Base-by-base conservation (phyloP, 2,797 vertebrate genomes). In the Poeciliopsis paucimaculata region DNA sequence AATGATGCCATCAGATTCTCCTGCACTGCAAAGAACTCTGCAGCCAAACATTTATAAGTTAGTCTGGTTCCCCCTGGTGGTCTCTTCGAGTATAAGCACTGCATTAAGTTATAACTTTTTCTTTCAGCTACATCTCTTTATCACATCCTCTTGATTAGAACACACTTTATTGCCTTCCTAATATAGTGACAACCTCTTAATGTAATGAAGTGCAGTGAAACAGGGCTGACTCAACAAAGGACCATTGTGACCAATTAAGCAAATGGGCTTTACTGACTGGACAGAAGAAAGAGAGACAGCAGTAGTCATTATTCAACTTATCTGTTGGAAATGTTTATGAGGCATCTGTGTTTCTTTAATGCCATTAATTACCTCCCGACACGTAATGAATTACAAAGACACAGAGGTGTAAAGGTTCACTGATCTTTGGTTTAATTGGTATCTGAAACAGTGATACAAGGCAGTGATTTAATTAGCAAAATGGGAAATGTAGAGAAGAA, bases 361-460 rank as follows among this genome's bases (percentile, higher is more conserved):
- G 74, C 55, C 46, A 26, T 75, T 73, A 84, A 87, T 89, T 46
- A 77, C 72, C 55, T 73, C 76, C 77, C 47, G 64, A 84, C 31
- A 41, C 6, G 1, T n/a, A 45, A 87, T 91, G 88, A 79, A 92
- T 91, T 76, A 89, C 57, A 85, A 81, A 83, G 87, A 90, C 81
- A 82, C 82, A 87, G 73, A 78, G 46, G 84, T 89, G 91, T 88
- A 90, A 93, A 93, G 93, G 87, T 81, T 88, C 79, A 82, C 68
- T 78, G 74, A 70, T 89, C 82, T 92, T 87, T 84, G 81, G 87
- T 95, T 94, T 94, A 95, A 94, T 94, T 86, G 79, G 66, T 71
- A 84, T 89, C 75, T 84, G 41, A 94, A 89, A 89, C 31, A 15
- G 74, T 91, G 83, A 92, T 92, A 85, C 57, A 79, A 91, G 87